phyloP scores from a whole-genome alignment of 2,888 invertebrate genomes.

The Thelaira solivaga region DNA sequence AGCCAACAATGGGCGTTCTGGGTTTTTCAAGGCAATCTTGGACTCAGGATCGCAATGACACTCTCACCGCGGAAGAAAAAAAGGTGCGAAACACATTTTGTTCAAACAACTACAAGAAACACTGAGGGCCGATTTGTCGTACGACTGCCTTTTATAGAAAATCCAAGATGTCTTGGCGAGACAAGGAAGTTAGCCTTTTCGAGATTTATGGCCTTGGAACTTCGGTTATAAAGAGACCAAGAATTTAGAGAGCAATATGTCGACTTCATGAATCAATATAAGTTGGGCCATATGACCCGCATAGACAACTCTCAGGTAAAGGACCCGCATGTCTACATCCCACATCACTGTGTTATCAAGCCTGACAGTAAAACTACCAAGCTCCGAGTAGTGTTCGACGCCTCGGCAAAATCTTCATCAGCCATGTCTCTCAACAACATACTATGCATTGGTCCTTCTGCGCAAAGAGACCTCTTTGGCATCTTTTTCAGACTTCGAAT shows the following conservation, averaged over 20 bases:
- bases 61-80: not conserved
- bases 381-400: not conserved
- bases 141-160: not conserved
- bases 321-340: not conserved
- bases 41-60: not conserved
- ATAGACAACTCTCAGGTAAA: not conserved
- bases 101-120: not conserved
- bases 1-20: not conserved
- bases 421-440: not conserved
- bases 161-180: not conserved
- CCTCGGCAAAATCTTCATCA: not conserved
- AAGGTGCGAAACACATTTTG: not conserved
- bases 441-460: not conserved
- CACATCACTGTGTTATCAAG: not conserved
- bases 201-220: not conserved
- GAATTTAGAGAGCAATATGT: no score
- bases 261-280: not conserved
- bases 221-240: not conserved
- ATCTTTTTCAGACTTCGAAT: not conserved
- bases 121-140: not conserved
- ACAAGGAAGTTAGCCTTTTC: not conserved
- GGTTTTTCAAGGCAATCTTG: not conserved
- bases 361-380: not conserved
- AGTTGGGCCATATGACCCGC: not conserved
- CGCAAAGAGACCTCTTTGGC: not conserved